Conservation (phyloP, 2,797 vertebrate genomes). For the Hemitrygon akajei region DNA sequence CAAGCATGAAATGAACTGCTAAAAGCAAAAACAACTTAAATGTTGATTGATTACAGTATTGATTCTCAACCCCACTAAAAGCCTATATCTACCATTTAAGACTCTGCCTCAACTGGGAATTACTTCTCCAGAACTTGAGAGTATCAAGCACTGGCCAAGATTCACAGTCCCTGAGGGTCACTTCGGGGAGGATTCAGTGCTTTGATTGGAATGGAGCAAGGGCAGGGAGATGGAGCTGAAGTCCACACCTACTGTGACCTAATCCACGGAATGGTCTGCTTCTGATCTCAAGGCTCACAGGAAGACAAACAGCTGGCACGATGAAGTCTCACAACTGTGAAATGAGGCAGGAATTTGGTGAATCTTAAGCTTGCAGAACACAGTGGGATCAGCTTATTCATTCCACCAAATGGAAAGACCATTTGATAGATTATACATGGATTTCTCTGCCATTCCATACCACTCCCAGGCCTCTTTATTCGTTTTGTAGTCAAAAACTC, state of each 20-base stretch:
- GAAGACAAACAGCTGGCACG: background rate
- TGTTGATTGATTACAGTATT: background rate
- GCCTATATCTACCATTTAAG: background rate
- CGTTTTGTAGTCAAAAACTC: too few species aligned
- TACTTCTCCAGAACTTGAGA: background rate
- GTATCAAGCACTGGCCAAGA: background rate
- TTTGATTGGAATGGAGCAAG: background rate
- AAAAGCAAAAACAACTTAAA: background rate
- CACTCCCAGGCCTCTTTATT: too few species aligned
- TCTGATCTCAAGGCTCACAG: background rate
- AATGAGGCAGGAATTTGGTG: background rate
- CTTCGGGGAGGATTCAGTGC: background rate
- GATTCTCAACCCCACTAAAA: slow-evolving; percentile 9
- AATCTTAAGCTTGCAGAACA: background rate
- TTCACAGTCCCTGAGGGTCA: background rate
- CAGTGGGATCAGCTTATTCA: too few species aligned
- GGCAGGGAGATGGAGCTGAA: background rate
- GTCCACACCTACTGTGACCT: background rate
- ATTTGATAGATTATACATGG: too few species aligned
- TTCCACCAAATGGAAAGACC: too few species aligned
- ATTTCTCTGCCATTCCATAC: too few species aligned
- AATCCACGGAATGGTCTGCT: background rate
- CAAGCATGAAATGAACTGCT: background rate
- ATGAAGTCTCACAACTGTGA: background rate
- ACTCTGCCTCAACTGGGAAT: background rate